Evolutionary conservation across 2,113 vertebrate genomes (phyloP), one percentile per base, ranked within the genome.

Genomic region (Phoxinus phoxinus): DNA sequence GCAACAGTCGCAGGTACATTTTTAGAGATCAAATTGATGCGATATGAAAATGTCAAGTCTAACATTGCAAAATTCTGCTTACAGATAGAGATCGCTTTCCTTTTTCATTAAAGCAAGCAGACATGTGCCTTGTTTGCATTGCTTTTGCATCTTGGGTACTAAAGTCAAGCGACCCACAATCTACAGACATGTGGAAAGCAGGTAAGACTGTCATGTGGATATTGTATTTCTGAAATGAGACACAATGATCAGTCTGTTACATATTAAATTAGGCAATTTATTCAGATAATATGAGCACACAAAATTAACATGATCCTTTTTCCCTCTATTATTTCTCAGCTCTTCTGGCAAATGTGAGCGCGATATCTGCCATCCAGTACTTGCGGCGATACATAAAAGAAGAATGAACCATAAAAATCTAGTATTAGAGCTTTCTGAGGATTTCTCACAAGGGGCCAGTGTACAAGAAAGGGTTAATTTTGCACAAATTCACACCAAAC

Each of bases 81-180:
- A 21, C 86, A 96, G 95, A 89, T 75, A 91, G 17, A 88, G 85
- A 93, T 21, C 76, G 88, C 35, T 77, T 93, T 74, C 89, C 92
- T 59, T 92, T 94, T 73, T 89, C 92, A 4, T 86, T 95, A 84
- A 92, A 89, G 79, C 94, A 94, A 86, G 92, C 94, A 0, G 97
- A 99, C 87, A 96, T 98, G 96, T 99, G 98, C 89, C 94, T 99
- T n/a, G 95, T 97, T 85, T 98, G 98, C 84, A 96, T 99, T 10
- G 98, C 98, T n/a, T 97, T 99, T 80, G 96, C 98, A 0, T 97
- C 97, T 53, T 99, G 98, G 98, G 98, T 98, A 0, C 94, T 99
- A 87, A 97, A 91, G 89, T 97, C 97, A 0, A 96, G 95, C 0
- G 95, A 97, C 79, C 93, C 96, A 83, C 95, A 96, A 0, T 92